Base-by-base conservation (phyloP, 2,888 invertebrate species). In the Oeneis ivallda region DNA sequence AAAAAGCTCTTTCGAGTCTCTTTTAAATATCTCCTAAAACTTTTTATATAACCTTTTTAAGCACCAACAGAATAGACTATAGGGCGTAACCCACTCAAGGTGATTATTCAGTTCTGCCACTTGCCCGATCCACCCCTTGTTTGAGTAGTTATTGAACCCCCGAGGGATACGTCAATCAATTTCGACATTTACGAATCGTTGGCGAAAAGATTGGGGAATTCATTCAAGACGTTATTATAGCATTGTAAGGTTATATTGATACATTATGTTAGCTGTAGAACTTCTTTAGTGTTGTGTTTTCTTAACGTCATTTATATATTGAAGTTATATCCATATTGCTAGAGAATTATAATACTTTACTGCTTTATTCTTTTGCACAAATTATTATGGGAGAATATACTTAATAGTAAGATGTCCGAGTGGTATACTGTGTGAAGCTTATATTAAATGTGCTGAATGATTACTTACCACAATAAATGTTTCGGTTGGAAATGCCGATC, bases 41-140 rank as follows among this genome's bases (percentile, higher is more conserved):
- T 37, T 37, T 7, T 3, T 37, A 37, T n/a, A 37, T 8, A 5
- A 5, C 37, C 37, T 1, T 37, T 37, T 37, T 43, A 13, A 11
- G 11, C n/a, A 43, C 13, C 41, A 43, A 43, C 2, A 17, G 7
- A 17, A 15, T 45, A 47, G n/a, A 7, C n/a, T 43, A 13, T 7
- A 6, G 43, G 15, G 7, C 10, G 19, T 41, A 19, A 15, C 64
- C 60, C 50, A 52, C 66, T 56, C 62, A 52, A 15, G 39, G 53
- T 61, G 67, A 67, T 70, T 67, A 65, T 63, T 70, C 58, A 67
- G 63, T 58, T 50, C 58, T 64, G 64, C 66, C 60, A 70, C 68
- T 66, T 65, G 62, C 59, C 56, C 45, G 65, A 59, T 64, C 56
- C 62, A 59, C 56, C 70, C 68, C 34, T 66, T 68, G 60, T 70